Evolutionary conservation across 30 jellyfish, hydroid and myxozoan species (phyloP), one percentile per base, ranked within the genome.

Genomic region (Clytia hemisphaerica): DNA sequence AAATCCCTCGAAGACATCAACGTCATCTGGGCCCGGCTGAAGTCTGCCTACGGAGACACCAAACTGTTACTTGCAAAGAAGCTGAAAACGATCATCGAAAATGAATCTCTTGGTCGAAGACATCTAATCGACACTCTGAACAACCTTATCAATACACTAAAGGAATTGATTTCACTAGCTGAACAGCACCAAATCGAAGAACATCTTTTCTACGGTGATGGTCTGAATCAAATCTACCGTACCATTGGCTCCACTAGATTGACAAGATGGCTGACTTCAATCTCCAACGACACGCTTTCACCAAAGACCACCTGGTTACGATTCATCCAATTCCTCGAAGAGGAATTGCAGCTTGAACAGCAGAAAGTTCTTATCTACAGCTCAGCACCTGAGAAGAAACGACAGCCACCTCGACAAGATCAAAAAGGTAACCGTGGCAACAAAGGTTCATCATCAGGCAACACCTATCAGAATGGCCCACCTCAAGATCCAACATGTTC

Each of bases 241-340:
- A n/a, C 25, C 32, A 28, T 49, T 49, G 63, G 63, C 25, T 28
- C 19, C 25, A 33, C 63, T 33, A 49, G 14, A 49, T 33, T 49
- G 25, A n/a, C 63, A 49, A 49, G 63, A 49, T 49, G 63, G 63
- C 25, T 49, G 63, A 49, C 63, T 4, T n/a, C 14, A 28, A 49
- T 49, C 18, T n/a, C 32, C 25, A 33, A 49, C 18, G 63, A 49
- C 19, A 33, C 19, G 9, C 63, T 49, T 49, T n/a, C 32, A n/a
- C 63, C 63, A n/a, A 49, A 49, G 25, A 33, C 19, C 19, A 49
- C 63, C n/a, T n/a, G n/a, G n/a, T n/a, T n/a, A n/a, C n/a, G n/a
- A n/a, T n/a, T n/a, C n/a, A n/a, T n/a, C n/a, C 63, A 49, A 49
- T 49, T 49, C 25, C 63, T 49, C 9, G 63, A 49, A 49, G 25